Evolutionary conservation across 53 echinoderm and acorn worm genomes (phyloP).

Genomic region (Luidia sarsii): DNA sequence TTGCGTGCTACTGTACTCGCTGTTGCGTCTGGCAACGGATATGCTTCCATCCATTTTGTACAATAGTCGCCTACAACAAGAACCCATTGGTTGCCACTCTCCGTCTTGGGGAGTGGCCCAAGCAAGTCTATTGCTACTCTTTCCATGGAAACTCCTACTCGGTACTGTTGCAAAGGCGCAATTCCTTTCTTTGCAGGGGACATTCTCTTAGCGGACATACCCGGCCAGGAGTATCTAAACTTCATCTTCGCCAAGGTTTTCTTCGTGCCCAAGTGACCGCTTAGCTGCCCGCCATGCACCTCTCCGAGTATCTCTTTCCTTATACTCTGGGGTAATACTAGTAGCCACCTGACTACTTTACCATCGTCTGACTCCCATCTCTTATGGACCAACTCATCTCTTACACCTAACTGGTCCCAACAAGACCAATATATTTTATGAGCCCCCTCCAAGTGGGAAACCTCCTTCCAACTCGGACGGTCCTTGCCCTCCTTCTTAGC

Average conservation of each 20-base stretch:
- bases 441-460: neutral
- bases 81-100: neutral
- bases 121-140: slow-evolving; percentile 4
- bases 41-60: too few species aligned
- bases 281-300: too few species aligned
- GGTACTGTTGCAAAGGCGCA: slow-evolving; percentile 8
- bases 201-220: slow-evolving; percentile 31
- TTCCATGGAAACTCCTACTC: slow-evolving; percentile 29
- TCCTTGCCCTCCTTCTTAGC: neutral
- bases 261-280: slow-evolving; percentile 47
- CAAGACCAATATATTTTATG: slow-evolving; percentile 35
- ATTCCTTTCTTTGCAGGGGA: slow-evolving; percentile 1
- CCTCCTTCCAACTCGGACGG: slow-evolving; percentile 22
- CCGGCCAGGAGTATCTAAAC: slow-evolving; percentile 34
- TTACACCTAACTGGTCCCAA: slow-evolving; percentile 34
- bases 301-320: slow-evolving; percentile 30
- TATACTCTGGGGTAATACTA: slow-evolving; percentile 8
- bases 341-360: slow-evolving; percentile 13
- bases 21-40: too few species aligned
- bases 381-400: slow-evolving; percentile 1
- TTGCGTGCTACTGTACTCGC: neutral
- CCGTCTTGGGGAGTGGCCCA: neutral
- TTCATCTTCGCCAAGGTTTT: slow-evolving; percentile 42
- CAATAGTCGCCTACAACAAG: neutral
- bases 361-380: too few species aligned